Conservation (phyloP, 2,888 invertebrate genomes). For the Drosophila stalkeri region DNA sequence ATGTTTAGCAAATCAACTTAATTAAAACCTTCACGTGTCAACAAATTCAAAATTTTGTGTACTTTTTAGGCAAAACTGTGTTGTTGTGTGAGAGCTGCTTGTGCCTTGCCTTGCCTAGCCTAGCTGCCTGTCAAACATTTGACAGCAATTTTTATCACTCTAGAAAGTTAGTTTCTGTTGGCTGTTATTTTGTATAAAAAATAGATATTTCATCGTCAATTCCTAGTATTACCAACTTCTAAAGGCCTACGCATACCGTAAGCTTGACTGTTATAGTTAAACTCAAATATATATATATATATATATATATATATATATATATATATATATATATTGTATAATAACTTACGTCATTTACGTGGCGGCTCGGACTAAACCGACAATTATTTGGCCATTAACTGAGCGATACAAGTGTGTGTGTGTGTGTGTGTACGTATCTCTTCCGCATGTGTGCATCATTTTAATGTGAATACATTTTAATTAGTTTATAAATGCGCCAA, state of each 20-base stretch:
- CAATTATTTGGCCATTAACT: slow-evolving; percentile 39
- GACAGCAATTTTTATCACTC: neutral
- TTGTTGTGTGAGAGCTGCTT: neutral
- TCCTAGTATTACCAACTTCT: neutral
- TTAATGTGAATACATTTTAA: slow-evolving; percentile 33
- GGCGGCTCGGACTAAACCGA: neutral
- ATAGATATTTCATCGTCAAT: neutral
- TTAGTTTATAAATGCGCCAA: slow-evolving; percentile 23
- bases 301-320: no score
- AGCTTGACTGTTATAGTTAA: neutral
- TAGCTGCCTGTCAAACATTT: neutral
- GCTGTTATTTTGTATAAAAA: no score
- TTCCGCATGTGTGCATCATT: slow-evolving; percentile 14
- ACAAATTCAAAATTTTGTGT: neutral
- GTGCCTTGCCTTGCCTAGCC: no score
- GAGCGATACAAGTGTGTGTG: slow-evolving; percentile 20
- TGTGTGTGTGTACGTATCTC: slow-evolving; percentile 1
- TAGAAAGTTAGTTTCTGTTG: neutral
- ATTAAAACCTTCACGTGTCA: neutral
- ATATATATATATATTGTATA: neutral
- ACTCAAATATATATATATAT: neutral
- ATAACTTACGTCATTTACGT: slow-evolving; percentile 14
- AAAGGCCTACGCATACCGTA: neutral
- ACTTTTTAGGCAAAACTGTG: neutral
- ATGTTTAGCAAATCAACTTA: neutral